Percentiles rank a stretch among this genome's conserved stretches.
Conservation (phyloP, 2,113 vertebrate species). For the Cryptotis parvus region DNA sequence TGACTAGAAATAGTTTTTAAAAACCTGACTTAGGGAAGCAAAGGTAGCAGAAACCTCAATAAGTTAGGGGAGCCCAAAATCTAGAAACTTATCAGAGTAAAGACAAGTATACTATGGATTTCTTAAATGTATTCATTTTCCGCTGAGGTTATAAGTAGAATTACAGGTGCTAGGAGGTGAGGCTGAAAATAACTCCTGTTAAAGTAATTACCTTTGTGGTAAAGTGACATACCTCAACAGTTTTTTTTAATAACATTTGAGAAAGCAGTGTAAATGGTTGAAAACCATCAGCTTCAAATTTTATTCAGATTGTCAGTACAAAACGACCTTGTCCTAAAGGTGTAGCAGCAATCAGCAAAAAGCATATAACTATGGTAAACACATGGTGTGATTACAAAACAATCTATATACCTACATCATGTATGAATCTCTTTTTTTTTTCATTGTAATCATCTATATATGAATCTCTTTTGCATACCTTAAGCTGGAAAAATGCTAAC, state of each 20-base stretch:
- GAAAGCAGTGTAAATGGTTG: not conserved
- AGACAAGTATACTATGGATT: not conserved
- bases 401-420: not conserved
- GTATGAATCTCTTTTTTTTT: not conserved
- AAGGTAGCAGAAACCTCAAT: not conserved
- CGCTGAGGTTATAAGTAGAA: not conserved
- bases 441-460: too few species aligned
- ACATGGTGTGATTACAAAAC: not conserved
- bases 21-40: not conserved
- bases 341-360: not conserved
- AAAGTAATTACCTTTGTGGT: not conserved
- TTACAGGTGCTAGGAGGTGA: not conserved
- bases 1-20: too few species aligned
- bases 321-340: not conserved
- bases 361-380: not conserved
- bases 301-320: not conserved
- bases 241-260: not conserved
- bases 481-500: not conserved
- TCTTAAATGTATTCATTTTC: not conserved
- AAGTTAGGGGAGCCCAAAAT: not conserved
- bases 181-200: too few species aligned
- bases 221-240: not conserved
- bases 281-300: not conserved
- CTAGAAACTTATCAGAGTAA: not conserved
- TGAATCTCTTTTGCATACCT: too few species aligned